Evolutionary conservation across 2,888 invertebrate species (phyloP).

Genomic region (Andrena trimmerana): DNA sequence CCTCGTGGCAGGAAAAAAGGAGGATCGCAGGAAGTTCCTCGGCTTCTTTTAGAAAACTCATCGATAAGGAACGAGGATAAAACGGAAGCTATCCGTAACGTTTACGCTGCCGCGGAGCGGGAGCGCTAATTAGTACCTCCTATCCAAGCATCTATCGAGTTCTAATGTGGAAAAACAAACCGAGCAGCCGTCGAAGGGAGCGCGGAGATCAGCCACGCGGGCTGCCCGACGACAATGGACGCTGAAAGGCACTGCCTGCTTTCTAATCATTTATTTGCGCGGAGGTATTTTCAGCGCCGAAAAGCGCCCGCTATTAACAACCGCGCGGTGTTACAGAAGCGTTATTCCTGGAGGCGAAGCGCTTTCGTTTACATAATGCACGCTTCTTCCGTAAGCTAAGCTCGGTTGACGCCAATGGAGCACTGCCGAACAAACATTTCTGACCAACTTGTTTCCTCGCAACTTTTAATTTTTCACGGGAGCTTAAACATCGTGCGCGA

Average conservation of each 20-base stretch:
- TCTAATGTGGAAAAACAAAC: background rate
- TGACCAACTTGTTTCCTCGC: background rate
- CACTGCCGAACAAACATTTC: background rate
- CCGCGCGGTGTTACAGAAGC: conserved; percentile 1
- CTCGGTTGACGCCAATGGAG: background rate
- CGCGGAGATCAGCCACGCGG: too few relatives aligned
- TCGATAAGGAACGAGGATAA: conserved; percentile 14
- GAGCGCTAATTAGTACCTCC: background rate
- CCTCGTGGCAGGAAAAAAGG: conserved; percentile 1
- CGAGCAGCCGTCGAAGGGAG: background rate
- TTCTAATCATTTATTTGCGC: conserved; percentile 33
- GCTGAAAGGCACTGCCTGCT: background rate
- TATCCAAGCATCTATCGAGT: background rate
- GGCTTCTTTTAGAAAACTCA: background rate
- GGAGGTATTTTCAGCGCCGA: conserved; percentile 22
- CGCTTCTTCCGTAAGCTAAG: conserved; percentile 7
- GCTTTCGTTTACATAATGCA: conserved; percentile 36
- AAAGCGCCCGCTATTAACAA: background rate
- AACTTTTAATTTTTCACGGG: background rate
- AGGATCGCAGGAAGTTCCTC: conserved; percentile 2
- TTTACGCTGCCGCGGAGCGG: conserved; percentile 21
- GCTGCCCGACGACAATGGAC: background rate
- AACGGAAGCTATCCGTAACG: conserved; percentile 25
- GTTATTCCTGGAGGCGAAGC: conserved; percentile 14
- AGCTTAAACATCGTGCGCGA: background rate